Conservation (phyloP, 2,113 vertebrate genomes). For the Semnornis frantzii region DNA sequence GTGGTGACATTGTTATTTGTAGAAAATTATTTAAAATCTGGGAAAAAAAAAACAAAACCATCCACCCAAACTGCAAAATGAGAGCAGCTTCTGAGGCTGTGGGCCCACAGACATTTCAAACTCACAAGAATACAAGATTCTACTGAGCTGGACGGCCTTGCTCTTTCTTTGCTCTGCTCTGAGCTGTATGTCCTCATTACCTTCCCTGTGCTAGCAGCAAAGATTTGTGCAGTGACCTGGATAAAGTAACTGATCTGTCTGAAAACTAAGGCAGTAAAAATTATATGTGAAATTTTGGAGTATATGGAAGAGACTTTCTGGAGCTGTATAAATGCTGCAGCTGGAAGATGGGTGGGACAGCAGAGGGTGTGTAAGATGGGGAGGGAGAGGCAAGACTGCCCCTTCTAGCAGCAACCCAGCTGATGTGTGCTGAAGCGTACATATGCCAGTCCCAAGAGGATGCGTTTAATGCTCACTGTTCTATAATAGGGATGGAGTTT, state of each 20-base stretch:
- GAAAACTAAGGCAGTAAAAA: background rate
- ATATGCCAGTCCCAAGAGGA: background rate
- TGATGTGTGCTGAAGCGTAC: background rate
- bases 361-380: background rate
- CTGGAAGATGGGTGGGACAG: background rate
- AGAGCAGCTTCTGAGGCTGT: background rate
- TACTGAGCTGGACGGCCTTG: background rate
- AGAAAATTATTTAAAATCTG: background rate
- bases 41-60: too few species aligned
- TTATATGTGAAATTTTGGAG: background rate
- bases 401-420: background rate
- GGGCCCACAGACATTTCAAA: background rate
- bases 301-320: background rate
- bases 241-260: background rate
- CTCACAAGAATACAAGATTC: background rate
- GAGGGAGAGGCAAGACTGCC: background rate
- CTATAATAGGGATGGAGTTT: background rate
- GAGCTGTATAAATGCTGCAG: background rate
- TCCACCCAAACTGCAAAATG: background rate
- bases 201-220: background rate
- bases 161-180: background rate
- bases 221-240: background rate
- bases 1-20: background rate
- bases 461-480: background rate
- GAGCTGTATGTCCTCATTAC: background rate